Percentiles rank a stretch among this genome's conserved stretches.
These are phyloP conservation scores for Salpingus planirostris DNA, from an alignment of 2,888 invertebrate genomes.

Conservation along the genomic window DNA sequence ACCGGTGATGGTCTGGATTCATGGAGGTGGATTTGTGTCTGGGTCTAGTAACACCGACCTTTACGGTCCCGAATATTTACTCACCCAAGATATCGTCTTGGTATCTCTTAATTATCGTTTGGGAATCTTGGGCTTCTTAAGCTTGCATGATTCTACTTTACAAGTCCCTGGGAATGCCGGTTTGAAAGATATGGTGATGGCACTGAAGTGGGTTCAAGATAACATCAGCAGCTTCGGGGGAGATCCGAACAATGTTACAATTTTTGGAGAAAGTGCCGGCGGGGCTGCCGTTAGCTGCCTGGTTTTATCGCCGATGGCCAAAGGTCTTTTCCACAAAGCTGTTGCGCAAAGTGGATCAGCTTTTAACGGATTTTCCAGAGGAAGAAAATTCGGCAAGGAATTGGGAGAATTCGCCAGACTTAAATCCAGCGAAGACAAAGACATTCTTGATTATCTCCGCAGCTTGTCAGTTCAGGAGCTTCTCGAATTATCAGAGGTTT, in stretches of 20 bases:
- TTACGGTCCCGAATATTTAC: slow-evolving; percentile 34
- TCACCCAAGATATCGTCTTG: slow-evolving; percentile 34
- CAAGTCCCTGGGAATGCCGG: slow-evolving; percentile 46
- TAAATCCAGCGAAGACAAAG: not conserved
- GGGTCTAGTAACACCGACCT: slow-evolving; percentile 32
- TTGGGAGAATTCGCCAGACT: not conserved
- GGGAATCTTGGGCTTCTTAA: slow-evolving; percentile 41
- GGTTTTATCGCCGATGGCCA: slow-evolving; percentile 40
- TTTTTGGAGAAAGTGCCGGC: slow-evolving; percentile 47
- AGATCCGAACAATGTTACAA: slow-evolving; percentile 43
- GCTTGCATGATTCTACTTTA: slow-evolving; percentile 39
- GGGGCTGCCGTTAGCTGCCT: slow-evolving; percentile 42
- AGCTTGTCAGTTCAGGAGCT: not conserved
- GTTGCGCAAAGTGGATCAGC: slow-evolving; percentile 28
- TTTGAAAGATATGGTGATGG: slow-evolving; percentile 45
- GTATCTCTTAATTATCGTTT: slow-evolving; percentile 36
- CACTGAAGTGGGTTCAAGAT: slow-evolving; percentile 43
- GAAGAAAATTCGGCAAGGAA: not conserved
- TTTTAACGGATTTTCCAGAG: slow-evolving; percentile 18
- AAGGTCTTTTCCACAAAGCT: slow-evolving; percentile 24
- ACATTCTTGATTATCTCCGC: not conserved
- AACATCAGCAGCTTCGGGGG: slow-evolving; percentile 44
- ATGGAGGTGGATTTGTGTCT: slow-evolving; percentile 37
- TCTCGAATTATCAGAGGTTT: not conserved
- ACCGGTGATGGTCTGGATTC: slow-evolving; percentile 41